A percentile compares a stretch with the other conserved stretches of the same genome.
Evolutionary conservation across 2,113 vertebrate species (phyloP).

Genomic region (Haemorhous mexicanus): DNA sequence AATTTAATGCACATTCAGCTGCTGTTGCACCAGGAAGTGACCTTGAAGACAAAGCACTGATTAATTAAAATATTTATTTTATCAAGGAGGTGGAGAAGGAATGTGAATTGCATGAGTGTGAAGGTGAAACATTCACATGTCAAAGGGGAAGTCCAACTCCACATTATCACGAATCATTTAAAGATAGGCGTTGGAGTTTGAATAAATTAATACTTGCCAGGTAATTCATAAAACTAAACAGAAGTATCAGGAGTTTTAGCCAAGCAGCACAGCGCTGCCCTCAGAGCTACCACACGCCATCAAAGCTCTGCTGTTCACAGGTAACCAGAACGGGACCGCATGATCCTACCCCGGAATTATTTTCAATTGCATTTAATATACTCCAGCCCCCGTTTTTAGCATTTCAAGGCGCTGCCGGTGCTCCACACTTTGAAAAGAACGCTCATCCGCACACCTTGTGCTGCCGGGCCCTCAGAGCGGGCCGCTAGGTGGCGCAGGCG

Average conservation of each 20-base stretch:
- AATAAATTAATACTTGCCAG: not conserved
- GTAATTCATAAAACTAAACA: not conserved
- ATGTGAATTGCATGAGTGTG: not conserved
- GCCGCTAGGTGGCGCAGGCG: not conserved
- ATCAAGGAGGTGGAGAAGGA: not conserved
- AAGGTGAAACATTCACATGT: not conserved
- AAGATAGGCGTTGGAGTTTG: not conserved
- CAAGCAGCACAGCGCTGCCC: not conserved
- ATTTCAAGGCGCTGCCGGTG: fast-evolving
- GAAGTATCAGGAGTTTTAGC: not conserved
- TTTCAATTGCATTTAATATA: not conserved
- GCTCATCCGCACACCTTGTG: fast-evolving
- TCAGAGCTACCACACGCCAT: not conserved
- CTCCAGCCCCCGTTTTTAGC: not conserved
- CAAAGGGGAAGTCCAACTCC: not conserved
- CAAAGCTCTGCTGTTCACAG: not conserved
- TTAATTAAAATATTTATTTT: not conserved
- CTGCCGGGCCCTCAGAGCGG: not conserved
- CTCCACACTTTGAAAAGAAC: fast-evolving
- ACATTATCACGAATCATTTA: not conserved
- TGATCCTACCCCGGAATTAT: not conserved
- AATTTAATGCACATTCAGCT: slow-evolving; percentile 91
- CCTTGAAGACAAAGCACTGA: slow-evolving; percentile 60
- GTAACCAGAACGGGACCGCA: not conserved
- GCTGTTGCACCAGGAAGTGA: slow-evolving; percentile 94